A percentile compares a stretch with the other conserved stretches of the same genome.
These are phyloP conservation scores for Caprella mutica DNA, from an alignment of 2,888 invertebrate genomes.

Conservation along the genomic window DNA sequence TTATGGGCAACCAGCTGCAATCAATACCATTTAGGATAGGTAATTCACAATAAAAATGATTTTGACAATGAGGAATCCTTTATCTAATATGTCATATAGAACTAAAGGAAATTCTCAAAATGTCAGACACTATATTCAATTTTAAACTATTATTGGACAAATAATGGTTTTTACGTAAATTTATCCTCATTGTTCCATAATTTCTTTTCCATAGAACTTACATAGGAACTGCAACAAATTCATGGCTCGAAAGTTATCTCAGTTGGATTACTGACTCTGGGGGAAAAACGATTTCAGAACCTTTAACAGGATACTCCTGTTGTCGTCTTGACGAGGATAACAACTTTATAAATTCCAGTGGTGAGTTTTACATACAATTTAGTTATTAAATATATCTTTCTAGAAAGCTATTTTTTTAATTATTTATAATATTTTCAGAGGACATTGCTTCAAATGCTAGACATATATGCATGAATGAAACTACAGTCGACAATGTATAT, in stretches of 20 bases:
- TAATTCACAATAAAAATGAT: background rate
- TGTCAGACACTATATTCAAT: too few species aligned
- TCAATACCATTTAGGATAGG: background rate
- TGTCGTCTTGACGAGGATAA: conserved; percentile 18
- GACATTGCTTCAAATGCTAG: background rate
- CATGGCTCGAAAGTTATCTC: conserved; percentile 94
- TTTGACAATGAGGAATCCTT: background rate
- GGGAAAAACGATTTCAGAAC: conserved; percentile 38
- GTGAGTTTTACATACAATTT: conserved; percentile 1
- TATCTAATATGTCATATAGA: too few species aligned
- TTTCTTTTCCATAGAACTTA: conserved; percentile 49
- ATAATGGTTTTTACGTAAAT: background rate
- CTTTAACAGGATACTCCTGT: conserved; percentile 39
- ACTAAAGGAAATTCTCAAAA: background rate
- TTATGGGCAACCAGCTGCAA: background rate
- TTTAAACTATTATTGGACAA: background rate
- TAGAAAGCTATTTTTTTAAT: background rate
- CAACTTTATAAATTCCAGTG: conserved; percentile 14
- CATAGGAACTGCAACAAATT: conserved; percentile 73
- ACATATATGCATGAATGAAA: conserved; percentile 11
- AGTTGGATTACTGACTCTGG: conserved; percentile 54
- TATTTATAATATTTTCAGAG: background rate
- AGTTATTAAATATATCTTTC: background rate
- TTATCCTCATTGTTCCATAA: background rate
- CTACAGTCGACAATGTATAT: background rate